Base-by-base conservation (phyloP, 2,113 vertebrate genomes). In the Trematomus loennbergii region DNA sequence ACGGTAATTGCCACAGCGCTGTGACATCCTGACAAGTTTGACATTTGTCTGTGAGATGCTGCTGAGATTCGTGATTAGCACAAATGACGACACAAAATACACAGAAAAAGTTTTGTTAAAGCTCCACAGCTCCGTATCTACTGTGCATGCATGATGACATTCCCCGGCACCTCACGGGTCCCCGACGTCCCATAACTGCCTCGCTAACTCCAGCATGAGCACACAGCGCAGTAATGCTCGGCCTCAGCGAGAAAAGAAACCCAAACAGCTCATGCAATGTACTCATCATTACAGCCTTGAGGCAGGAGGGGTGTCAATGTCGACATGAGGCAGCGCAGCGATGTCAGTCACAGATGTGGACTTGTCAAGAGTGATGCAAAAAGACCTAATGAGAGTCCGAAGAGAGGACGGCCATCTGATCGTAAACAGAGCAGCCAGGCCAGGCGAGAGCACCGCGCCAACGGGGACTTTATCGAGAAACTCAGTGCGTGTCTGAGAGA, bases 301-400 rank as follows among this genome's bases (percentile, higher is more conserved):
- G 61, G 83, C 4, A 16, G 69, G 61, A 78, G 84, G 67, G 78
- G 86, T 73, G 86, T 79, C 82, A 49, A 5, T 50, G 62, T 88
- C 78, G 67, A 67, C 76, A 50, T 16, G 62, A 45, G 52, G 62
- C 36, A 3, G 82, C 45, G 45, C 49, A 15, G 46, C 57, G 49
- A 12, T 8, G 66, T 80, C 79, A 46, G 67, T 63, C 75, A 69
- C 3, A 46, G 57, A 63, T 80, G 89, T 89, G 86, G 81, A 55
- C 72, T 80, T 78, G 70, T 83, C 83, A 77, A 77, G 29, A 67
- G 33, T 17, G 66, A 75, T 53, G 81, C 81, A 62, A 68, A 78
- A 79, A 82, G 12, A 50, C 36, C 45, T 10, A 68, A 83, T 63
- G 53, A 12, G 60, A 69, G 60, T 64, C 15, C 0, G 52, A 81